These are phyloP conservation scores for Chymomyza costata DNA, from an alignment of 1,140 invertebrate genomes.

Conservation along the genomic window DNA sequence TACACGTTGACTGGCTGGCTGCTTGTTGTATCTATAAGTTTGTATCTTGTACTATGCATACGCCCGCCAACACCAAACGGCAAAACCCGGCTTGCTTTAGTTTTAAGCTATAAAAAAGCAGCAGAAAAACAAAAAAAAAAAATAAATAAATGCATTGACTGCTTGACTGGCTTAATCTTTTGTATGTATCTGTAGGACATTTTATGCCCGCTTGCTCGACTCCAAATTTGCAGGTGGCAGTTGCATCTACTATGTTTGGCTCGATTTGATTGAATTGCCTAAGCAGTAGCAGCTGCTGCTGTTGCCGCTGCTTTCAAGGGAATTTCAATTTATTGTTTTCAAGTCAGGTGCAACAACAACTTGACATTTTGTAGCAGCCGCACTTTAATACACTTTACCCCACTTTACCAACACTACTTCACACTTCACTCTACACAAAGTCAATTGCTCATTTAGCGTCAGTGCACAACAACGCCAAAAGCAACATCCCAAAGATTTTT, in stretches of 20 bases:
- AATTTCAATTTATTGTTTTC: too few species aligned
- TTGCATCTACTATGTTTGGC: too few species aligned
- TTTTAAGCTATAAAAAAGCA: too few species aligned
- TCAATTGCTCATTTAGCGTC: slow-evolving; percentile 72
- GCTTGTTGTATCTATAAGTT: slow-evolving; percentile 55
- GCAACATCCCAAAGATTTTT: slow-evolving; percentile 46
- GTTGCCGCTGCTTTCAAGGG: neutral
- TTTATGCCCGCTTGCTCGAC: too few species aligned
- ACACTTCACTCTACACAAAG: slow-evolving; percentile 29
- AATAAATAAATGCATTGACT: too few species aligned
- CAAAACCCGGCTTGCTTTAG: neutral
- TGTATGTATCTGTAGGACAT: slow-evolving; percentile 1
- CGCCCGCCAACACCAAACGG: slow-evolving; percentile 30
- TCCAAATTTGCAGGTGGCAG: too few species aligned
- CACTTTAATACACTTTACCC: slow-evolving; percentile 1
- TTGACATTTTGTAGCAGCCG: slow-evolving; percentile 5
- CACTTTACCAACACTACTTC: neutral
- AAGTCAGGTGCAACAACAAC: slow-evolving; percentile 8
- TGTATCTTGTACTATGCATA: slow-evolving; percentile 56
- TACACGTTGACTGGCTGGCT: slow-evolving; percentile 19
- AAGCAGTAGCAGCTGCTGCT: too few species aligned
- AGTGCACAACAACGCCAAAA: slow-evolving; percentile 9
- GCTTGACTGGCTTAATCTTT: too few species aligned
- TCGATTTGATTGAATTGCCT: too few species aligned
- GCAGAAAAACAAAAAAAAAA: too few species aligned